Evolutionary conservation across 2,113 vertebrate genomes (phyloP), one percentile per base, ranked within the genome.

Genomic region (Probosciger aterrimus): DNA sequence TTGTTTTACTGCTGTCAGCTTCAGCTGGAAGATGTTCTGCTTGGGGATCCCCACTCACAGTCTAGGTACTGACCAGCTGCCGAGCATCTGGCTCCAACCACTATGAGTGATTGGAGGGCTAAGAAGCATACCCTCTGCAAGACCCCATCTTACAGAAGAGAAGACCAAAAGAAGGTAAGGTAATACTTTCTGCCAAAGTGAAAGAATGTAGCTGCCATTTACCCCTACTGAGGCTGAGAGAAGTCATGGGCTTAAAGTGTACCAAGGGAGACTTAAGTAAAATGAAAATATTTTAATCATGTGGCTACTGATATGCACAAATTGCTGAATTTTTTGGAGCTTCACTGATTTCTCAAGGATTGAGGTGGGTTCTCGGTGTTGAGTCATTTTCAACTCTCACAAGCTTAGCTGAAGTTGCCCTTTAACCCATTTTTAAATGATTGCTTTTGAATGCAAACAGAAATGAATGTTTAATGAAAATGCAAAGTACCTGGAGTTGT

Each of bases 371-470:
- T 59, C 18, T 27, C 3, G 0, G 27, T 41, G 27, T 3, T 49
- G 14, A 23, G 65, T 35, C 33, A 24, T 59, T 22, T 35, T 35
- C 14, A 41, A 10, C 7, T 35, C 25, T n/a, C n/a, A 7, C 18
- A 49, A 37, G 35, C 37, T 57, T 9, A 13, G 44, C n/a, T 0
- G 2, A 28, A 90, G 23, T 49, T 0, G 0, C 33, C 37, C 16
- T 28, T 9, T 64, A 71, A 9, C 24, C 9, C 3, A 4, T 60
- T 64, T 60, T 0, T 3, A 9, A 33, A 49, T 1, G 5, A 39
- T 7, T 50, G 13, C 7, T 60, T 50, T 44, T 17, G 25, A 50
- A 60, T 33, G n/a, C 46, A 52, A 71, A 28, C 7, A 57, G 24
- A 76, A 85, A 71, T 9, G 3, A 0, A 6, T 2, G 2, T 4